Conservation (phyloP, 2,888 invertebrate species). For the Monopis laevigella region DNA sequence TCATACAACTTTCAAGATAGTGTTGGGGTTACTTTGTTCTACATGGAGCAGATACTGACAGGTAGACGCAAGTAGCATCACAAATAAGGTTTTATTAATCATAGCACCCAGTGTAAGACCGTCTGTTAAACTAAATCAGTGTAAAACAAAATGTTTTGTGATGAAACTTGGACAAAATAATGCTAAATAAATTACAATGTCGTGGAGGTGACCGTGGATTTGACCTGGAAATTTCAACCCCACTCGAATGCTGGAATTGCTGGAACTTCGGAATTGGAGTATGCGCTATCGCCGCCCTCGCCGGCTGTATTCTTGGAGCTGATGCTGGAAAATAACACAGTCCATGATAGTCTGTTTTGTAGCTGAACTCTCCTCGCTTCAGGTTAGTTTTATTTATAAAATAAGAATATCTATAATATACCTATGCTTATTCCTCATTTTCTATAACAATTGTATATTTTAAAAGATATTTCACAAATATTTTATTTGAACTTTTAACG, state of each 20-base stretch:
- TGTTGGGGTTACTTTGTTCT: too few relatives aligned
- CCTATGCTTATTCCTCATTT: too few relatives aligned
- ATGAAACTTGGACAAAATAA: not conserved
- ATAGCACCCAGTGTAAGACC: not conserved
- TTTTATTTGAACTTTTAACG: too few relatives aligned
- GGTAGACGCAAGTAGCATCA: not conserved
- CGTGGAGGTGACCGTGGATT: constrained; percentile 2
- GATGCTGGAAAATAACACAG: constrained; percentile 54
- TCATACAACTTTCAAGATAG: too few relatives aligned
- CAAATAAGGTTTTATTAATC: not conserved
- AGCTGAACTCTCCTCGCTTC: constrained; percentile 61
- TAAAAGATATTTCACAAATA: too few relatives aligned
- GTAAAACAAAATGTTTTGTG: not conserved
- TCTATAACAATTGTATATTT: too few relatives aligned
- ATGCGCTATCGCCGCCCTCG: constrained; percentile 1
- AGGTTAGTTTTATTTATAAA: constrained; percentile 43
- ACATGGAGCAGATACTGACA: not conserved
- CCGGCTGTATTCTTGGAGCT: constrained; percentile 35
- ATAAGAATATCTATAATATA: too few relatives aligned
- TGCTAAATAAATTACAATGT: constrained; percentile 1
- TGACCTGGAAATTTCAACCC: not conserved
- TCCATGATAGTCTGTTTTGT: constrained; percentile 67
- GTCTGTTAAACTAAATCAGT: not conserved
- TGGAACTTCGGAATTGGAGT: not conserved
- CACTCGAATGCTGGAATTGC: constrained; percentile 3